Evolutionary conservation across 2,888 invertebrate genomes (phyloP), one percentile per base, ranked within the genome.

Genomic region (Amphipyra tragopoginis): DNA sequence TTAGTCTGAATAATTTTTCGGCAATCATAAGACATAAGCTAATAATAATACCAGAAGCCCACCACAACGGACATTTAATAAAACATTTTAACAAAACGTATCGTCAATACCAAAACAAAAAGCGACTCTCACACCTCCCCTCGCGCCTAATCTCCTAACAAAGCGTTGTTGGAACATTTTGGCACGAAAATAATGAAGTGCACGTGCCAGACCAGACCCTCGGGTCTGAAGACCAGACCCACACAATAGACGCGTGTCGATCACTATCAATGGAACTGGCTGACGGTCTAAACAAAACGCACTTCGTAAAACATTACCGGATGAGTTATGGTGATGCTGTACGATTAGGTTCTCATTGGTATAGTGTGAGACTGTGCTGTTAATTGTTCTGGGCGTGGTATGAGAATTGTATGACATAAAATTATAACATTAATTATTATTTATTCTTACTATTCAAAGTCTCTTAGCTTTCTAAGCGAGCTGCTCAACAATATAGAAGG

Each of bases 181-280:
- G 93, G 93, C 93, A 92, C 94, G 90, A 92, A 93, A 93, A 94
- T 94, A 94, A 94, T 94, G 94, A 93, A 93, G 87, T 75, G 85
- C 94, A 94, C 94, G 94, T 92, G 94, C 80, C 61, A 51, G 38
- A 7, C 21, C 49, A 59, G 72, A 56, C 72, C 82, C 72, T 76
- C 73, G 80, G 80, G 78, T 75, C 78, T 65, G 71, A 77, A 77
- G 79, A 71, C 75, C 75, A 68, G 69, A 54, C 47, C 13, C 13
- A 66, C 72, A 85, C 86, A 87, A 87, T 82, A 69, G 91, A 61
- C 93, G 88, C 93, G 93, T 91, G 93, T 76, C 93, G 93, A 93
- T 93, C 75, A 77, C 86, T 91, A 93, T 93, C 93, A 85, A 86
- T 84, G 81, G 76, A 81, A 82, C 77, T 75, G 79, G 83, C 64